phyloP scores from a whole-genome alignment of 53 echinoderm and acorn worm species.

The Stichopus horrens region DNA sequence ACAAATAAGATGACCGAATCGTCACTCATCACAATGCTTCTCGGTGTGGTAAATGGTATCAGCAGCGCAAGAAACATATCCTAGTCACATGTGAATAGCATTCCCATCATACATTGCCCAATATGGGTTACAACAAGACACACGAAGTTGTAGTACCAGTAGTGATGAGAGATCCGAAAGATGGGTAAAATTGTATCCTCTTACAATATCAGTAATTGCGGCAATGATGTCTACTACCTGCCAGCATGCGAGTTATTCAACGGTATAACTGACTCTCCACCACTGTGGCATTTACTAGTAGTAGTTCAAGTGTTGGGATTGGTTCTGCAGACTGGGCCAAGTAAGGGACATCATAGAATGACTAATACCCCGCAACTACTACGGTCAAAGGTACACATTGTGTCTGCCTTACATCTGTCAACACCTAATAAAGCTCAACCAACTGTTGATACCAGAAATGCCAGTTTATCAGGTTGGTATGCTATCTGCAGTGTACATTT shows the following conservation, averaged over 20 bases:
- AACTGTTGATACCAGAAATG: conserved; percentile 40
- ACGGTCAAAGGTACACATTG: conserved; percentile 33
- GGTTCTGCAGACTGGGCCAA: conserved; percentile 3
- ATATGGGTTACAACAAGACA: not conserved
- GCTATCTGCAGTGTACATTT: conserved; percentile 9
- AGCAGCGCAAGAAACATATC: not conserved
- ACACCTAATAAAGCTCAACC: conserved; percentile 41
- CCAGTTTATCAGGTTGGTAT: conserved; percentile 36
- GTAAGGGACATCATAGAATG: not conserved
- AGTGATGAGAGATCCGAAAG: too few relatives aligned
- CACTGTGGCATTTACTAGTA: not conserved
- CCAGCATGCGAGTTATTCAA: too few relatives aligned
- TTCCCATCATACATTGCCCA: conserved; percentile 6
- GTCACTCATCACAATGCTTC: too few relatives aligned
- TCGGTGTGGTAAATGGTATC: too few relatives aligned
- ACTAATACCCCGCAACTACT: conserved; percentile 24
- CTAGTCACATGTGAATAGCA: not conserved
- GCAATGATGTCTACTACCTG: too few relatives aligned
- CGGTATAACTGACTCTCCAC: not conserved
- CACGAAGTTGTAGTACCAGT: not conserved
- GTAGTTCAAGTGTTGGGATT: conserved; percentile 1
- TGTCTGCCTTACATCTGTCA: conserved; percentile 34
- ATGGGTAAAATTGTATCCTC: not conserved
- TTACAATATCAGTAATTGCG: not conserved
- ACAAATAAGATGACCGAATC: too few relatives aligned